Percentiles rank a stretch among this genome's conserved stretches.
Evolutionary conservation across 2,888 invertebrate genomes (phyloP).

Genomic region (Silvanus unidentatus): DNA sequence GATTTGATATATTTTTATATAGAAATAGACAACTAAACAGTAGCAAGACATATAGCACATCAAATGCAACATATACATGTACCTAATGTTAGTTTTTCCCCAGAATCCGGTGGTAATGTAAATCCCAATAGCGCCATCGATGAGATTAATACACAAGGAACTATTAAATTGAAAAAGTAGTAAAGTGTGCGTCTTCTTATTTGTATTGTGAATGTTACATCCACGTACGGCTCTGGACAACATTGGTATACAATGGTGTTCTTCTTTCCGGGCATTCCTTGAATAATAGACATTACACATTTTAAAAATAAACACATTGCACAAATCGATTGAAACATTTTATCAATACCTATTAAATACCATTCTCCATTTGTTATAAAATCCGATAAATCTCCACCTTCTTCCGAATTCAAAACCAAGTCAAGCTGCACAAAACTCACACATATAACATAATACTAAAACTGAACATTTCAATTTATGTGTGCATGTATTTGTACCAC

Average conservation of each 20-base stretch:
- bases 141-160: constrained; percentile 97
- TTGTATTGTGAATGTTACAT: constrained; percentile 94
- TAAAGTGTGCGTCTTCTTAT: constrained; percentile 93
- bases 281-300: constrained; percentile 24
- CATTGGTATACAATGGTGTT: constrained; percentile 88
- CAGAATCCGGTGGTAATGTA: constrained; percentile 95
- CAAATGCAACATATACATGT: constrained; percentile 46
- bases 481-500: no score
- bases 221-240: constrained; percentile 90
- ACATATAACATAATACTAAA: constrained; percentile 31
- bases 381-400: constrained; percentile 91
- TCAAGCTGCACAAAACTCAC: constrained; percentile 68
- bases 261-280: constrained; percentile 89
- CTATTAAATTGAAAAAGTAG: constrained; percentile 99
- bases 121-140: constrained; percentile 98
- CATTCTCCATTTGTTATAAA: constrained; percentile 99
- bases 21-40: no score
- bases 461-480: constrained; percentile 14
- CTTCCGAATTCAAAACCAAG: constrained; percentile 89
- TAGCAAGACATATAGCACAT: no score
- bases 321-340: background rate
- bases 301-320: background rate
- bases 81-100: constrained; percentile 94
- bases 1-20: background rate
- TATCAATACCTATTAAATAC: constrained; percentile 68